Evolutionary conservation across 2,113 vertebrate genomes (phyloP).

Genomic region (Albula goreensis): DNA sequence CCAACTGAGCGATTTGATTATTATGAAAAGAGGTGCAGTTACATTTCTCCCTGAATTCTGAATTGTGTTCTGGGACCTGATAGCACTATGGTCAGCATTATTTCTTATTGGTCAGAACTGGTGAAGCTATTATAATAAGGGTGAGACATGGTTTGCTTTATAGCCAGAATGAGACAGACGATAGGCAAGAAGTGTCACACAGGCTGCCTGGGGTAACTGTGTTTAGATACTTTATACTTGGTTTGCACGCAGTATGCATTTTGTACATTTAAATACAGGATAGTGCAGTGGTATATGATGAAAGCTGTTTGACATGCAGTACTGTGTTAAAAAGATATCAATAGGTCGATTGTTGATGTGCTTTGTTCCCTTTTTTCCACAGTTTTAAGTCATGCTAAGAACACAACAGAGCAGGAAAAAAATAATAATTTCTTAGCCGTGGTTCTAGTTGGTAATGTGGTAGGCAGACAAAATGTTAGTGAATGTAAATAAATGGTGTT

Average conservation of each 20-base stretch:
- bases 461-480: not conserved
- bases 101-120: not conserved
- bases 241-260: no score
- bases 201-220: not conserved
- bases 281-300: not conserved
- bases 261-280: no score
- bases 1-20: not conserved
- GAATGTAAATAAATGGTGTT: constrained; percentile 5
- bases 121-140: not conserved
- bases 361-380: not conserved
- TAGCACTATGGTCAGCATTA: no score
- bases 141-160: no score
- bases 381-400: not conserved
- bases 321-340: not conserved
- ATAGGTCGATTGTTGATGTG: not conserved
- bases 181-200: not conserved
- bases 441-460: not conserved
- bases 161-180: no score
- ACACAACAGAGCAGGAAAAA: not conserved
- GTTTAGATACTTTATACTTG: not conserved
- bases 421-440: not conserved
- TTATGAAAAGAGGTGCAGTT: not conserved
- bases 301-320: not conserved
- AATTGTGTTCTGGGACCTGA: not conserved
- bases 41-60: not conserved